phyloP scores from a whole-genome alignment of 2,888 invertebrate genomes.

The Noctua pronuba region DNA sequence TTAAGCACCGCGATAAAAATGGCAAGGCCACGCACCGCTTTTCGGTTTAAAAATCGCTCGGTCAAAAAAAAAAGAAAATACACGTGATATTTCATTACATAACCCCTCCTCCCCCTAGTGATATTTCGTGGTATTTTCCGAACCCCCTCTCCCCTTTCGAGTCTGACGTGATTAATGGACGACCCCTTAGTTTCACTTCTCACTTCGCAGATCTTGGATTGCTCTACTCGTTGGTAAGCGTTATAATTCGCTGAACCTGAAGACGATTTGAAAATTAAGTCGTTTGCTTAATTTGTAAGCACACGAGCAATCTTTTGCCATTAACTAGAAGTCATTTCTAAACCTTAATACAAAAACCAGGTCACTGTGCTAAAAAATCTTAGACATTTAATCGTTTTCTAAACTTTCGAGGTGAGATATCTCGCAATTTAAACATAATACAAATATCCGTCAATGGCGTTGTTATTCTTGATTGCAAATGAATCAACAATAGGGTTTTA shows the following conservation, averaged over 20 bases:
- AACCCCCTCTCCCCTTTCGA: no score
- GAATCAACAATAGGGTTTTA: constrained; percentile 20
- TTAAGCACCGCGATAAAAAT: no score
- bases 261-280: neutral
- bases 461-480: neutral
- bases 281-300: neutral
- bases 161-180: no score
- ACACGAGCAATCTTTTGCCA: neutral
- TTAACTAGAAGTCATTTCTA: neutral
- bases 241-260: no score
- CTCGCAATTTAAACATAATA: neutral
- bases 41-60: no score
- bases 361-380: neutral
- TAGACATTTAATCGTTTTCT: neutral
- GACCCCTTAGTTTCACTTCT: neutral
- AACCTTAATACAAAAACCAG: neutral
- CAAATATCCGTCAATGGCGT: neutral
- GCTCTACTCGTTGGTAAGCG: neutral
- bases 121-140: no score
- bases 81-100: no score
- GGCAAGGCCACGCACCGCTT: no score
- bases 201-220: neutral
- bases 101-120: no score
- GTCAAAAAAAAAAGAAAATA: no score
- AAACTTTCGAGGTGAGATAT: neutral